phyloP scores from a whole-genome alignment of 2,113 vertebrate species.

The Paralichthys olivaceus region DNA sequence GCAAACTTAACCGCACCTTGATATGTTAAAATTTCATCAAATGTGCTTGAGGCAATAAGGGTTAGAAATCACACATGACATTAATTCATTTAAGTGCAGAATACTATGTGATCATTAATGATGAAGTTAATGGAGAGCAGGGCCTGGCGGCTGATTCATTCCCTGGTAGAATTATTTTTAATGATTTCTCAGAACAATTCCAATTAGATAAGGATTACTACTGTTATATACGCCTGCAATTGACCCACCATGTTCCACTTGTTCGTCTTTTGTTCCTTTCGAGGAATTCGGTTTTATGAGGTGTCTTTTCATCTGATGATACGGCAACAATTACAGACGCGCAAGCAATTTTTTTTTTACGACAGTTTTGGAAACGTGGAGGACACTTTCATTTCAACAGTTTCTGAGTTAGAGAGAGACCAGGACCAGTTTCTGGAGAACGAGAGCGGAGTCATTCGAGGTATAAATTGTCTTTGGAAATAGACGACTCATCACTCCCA shows the following conservation, averaged over 20 bases:
- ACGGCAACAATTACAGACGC: slow-evolving; percentile 26
- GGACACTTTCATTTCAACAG: slow-evolving; percentile 41
- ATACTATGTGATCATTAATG: not conserved
- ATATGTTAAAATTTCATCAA: slow-evolving; percentile 19
- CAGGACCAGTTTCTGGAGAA: slow-evolving; percentile 43
- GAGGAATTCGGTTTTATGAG: slow-evolving; percentile 5
- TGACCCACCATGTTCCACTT: not conserved
- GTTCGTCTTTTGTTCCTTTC: slow-evolving; percentile 10
- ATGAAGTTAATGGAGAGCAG: not conserved
- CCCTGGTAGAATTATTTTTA: not conserved
- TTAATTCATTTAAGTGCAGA: not conserved
- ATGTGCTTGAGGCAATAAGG: not conserved
- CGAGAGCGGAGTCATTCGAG: slow-evolving; percentile 25
- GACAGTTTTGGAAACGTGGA: slow-evolving; percentile 23
- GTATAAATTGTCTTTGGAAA: slow-evolving; percentile 50
- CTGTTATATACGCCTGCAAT: not conserved
- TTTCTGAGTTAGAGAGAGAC: slow-evolving; percentile 55
- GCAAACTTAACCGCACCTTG: not conserved
- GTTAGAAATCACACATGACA: not conserved
- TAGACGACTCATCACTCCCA: slow-evolving; percentile 30
- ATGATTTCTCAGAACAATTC: not conserved
- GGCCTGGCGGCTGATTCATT: not conserved
- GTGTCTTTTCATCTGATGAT: slow-evolving; percentile 36
- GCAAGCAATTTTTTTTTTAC: slow-evolving; percentile 29
- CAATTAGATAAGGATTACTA: not conserved